A percentile compares a stretch with the other conserved stretches of the same genome.
These are phyloP conservation scores for Porphyrio hochstetteri DNA, from an alignment of 2,113 vertebrate genomes.

Conservation along the genomic window DNA sequence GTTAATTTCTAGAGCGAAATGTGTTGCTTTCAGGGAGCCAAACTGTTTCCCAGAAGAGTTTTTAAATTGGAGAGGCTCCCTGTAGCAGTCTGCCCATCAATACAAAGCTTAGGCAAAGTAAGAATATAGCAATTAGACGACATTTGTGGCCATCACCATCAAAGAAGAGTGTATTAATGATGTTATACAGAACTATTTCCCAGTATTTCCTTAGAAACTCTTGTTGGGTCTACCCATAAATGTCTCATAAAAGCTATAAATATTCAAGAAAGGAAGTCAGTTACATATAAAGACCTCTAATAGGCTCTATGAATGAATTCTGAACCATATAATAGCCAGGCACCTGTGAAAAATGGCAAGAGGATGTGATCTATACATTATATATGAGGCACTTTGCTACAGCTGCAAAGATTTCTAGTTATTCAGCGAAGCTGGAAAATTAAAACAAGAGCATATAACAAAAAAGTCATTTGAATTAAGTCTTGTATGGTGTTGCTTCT, in stretches of 20 bases:
- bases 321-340: conserved; percentile 59
- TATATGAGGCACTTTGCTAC: conserved; percentile 64
- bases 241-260: conserved; percentile 72
- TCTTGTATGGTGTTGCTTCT: neutral
- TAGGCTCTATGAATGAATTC: conserved; percentile 65
- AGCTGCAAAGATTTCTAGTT: conserved; percentile 51
- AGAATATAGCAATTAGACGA: conserved; percentile 45
- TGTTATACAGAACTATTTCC: conserved; percentile 64
- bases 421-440: conserved; percentile 22
- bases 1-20: neutral
- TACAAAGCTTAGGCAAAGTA: neutral
- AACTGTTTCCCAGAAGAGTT: conserved; percentile 38
- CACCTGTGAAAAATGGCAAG: conserved; percentile 68
- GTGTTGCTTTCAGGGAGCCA: neutral
- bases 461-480: conserved; percentile 19
- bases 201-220: conserved; percentile 68
- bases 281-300: conserved; percentile 70
- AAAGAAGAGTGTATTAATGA: conserved; percentile 58
- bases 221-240: conserved; percentile 67
- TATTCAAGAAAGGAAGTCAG: conserved; percentile 72
- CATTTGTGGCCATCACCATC: conserved; percentile 64
- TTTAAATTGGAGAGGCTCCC: neutral
- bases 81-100: conserved; percentile 14
- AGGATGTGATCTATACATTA: conserved; percentile 69
- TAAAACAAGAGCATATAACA: conserved; percentile 28